Base-by-base conservation (phyloP, 2,888 invertebrate genomes). In the Pyralis farinalis region DNA sequence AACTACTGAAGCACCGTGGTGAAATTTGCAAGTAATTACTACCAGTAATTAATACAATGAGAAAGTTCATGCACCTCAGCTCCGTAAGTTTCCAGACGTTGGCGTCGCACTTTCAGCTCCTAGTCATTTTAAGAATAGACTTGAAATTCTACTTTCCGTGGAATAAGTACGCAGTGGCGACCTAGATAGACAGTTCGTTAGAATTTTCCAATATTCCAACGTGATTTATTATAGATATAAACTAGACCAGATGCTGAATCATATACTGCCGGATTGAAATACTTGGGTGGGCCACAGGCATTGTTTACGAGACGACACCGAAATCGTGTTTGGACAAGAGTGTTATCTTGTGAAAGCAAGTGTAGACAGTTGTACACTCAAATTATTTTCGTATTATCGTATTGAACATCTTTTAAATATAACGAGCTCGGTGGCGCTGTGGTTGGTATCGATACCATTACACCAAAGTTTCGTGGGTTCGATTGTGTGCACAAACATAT, bases 211-310 rank as follows among this genome's bases (percentile, higher is more conserved):
- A 69, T 71, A 71, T 71, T 63, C 58, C 54, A 51, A 50, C 49
- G 70, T 80, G 80, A 85, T 86, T 86, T 86, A 85, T 81, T 64
- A 63, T 51, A 55, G 59, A 59, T 73, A 81, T 85, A 81, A 84
- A 86, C 73, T 61, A 60, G 49, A 56, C 61, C 82, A 79, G 74
- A 77, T 75, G 80, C 60, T 58, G 59, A 63, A 72, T 71, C 68
- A 68, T 70, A 61, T 47, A 43, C 44, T 37, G 39, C 43, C 63
- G 62, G 59, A 68, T 65, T 66, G 61, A 49, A 55, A 61, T 53
- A 54, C 66, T 63, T 73, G 77, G 73, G 75, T 76, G 81, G 82
- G 71, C 80, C 63, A 47, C 60, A 63, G 53, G 53, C 58, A 59
- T 68, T 72, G 66, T 71, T 74, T 71, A 67, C 57, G n/a, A 55